These are phyloP conservation scores for Lepidocolaptes lacrymiger DNA, from an alignment of 2,797 vertebrate genomes.

Conservation along the genomic window DNA sequence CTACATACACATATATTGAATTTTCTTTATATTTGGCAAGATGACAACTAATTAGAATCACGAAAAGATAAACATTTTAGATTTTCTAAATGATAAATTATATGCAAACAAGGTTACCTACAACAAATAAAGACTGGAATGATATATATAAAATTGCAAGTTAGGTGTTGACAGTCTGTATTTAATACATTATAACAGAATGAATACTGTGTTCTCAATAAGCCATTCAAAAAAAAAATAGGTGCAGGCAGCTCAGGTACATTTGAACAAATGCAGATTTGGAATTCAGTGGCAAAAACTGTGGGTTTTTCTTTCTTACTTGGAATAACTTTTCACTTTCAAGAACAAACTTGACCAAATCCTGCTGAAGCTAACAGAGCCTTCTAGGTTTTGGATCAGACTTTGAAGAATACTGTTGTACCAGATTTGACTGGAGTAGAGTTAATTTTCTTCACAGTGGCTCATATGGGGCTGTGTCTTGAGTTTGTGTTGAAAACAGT, in stretches of 20 bases:
- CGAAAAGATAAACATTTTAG: background rate
- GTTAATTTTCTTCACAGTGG: background rate
- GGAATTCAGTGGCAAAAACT: background rate
- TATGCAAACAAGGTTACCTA: background rate
- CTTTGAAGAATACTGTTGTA: background rate
- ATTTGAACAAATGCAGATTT: background rate
- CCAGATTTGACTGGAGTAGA: background rate
- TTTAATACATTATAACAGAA: background rate
- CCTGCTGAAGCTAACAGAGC: background rate
- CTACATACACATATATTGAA: background rate
- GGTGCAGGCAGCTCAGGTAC: background rate
- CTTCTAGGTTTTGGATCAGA: background rate
- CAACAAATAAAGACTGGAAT: background rate
- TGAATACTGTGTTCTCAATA: background rate
- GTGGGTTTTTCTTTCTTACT: background rate
- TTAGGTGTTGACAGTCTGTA: background rate
- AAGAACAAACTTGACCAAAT: background rate
- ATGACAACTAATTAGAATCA: background rate
- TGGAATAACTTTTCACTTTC: background rate
- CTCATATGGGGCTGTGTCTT: background rate
- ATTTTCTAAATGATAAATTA: background rate
- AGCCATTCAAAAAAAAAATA: background rate
- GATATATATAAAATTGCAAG: background rate
- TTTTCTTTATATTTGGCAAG: conserved; percentile 35
- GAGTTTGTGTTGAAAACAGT: background rate